Evolutionary conservation across 2,888 invertebrate species (phyloP), one percentile per base, ranked within the genome.

Genomic region (Temnothorax unifasciatus): DNA sequence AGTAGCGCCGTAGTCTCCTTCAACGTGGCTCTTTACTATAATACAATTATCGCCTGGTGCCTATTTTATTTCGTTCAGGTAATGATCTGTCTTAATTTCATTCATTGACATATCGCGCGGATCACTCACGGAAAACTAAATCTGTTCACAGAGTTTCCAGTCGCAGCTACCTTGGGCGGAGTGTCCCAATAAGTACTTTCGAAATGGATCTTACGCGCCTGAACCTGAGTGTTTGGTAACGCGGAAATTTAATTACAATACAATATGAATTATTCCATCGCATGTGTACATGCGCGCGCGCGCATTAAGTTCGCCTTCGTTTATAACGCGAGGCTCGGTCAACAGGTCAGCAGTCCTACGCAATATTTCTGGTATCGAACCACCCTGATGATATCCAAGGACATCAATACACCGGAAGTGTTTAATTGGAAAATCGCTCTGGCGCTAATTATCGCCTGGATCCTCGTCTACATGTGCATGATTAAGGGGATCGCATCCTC

Each of bases 11-110:
- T 99, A 87, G 99, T 99, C 50, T 99, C 99, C 0, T 99, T 99
- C 95, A 98, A 99, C 94, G 99, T 99, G 88, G 99, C 99, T 15
- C 96, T 99, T 88, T 99, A 99, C 95, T 99, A 99, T 95, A 99
- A 99, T 95, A 99, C 99, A 85, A 99, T 99, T 92, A 99, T 99
- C 90, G 99, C 99, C 85, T 99, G 99, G 99, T 99, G 99, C 94
- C 96, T 99, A 93, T 99, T 98, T 95, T 99, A 99, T 95, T 97
- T 99, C 94, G 97, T 98, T 90, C 98, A 98, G 95, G 96, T 95
- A 91, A 93, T 1, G 21, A 61, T 4, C 13, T 52, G 21, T 2
- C 1, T 21, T 21, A n/a, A 61, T 54, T 71, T 59, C 3, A 1
- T 25, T 29, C 50, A 21, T 44, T 15, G 25, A 66, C 15, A 18